Conservation (phyloP, 2,888 invertebrate species). For the Ecdyonurus torrentis region DNA sequence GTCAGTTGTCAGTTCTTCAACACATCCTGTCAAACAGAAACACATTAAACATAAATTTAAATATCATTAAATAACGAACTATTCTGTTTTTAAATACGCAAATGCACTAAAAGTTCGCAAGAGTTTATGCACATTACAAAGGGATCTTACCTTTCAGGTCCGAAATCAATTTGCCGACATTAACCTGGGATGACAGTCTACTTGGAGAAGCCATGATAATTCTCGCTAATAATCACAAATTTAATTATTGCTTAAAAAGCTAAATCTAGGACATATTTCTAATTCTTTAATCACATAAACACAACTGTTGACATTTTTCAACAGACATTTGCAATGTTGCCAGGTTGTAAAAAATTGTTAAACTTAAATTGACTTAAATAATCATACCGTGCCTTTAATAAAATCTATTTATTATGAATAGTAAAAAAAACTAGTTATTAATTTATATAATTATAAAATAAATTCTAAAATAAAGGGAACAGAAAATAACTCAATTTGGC, state of each 20-base stretch:
- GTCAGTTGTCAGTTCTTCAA: conserved; percentile 1
- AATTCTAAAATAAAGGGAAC: too few relatives aligned
- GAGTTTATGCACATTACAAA: neutral
- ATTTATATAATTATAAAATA: too few relatives aligned
- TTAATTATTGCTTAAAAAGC: neutral
- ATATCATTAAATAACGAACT: too few relatives aligned
- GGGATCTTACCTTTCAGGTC: conserved; percentile 7
- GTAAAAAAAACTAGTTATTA: too few relatives aligned
- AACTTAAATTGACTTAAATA: too few relatives aligned
- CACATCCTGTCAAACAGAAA: conserved; percentile 6
- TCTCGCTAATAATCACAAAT: neutral
- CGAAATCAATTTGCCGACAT: conserved; percentile 1
- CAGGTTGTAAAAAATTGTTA: neutral
- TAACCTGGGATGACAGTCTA: conserved; percentile 1
- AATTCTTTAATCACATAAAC: neutral
- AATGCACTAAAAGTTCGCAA: neutral
- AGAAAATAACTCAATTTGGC: too few relatives aligned
- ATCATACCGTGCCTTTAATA: too few relatives aligned
- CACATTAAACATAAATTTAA: neutral
- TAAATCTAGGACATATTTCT: neutral
- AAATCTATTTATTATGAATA: too few relatives aligned
- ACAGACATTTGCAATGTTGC: neutral
- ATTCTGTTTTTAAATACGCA: too few relatives aligned
- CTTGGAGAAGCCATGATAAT: neutral
- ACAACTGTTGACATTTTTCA: neutral